A percentile compares a stretch with the other conserved stretches of the same genome.
Evolutionary conservation across 2,113 vertebrate species (phyloP).

Genomic region (Mungos mungo): DNA sequence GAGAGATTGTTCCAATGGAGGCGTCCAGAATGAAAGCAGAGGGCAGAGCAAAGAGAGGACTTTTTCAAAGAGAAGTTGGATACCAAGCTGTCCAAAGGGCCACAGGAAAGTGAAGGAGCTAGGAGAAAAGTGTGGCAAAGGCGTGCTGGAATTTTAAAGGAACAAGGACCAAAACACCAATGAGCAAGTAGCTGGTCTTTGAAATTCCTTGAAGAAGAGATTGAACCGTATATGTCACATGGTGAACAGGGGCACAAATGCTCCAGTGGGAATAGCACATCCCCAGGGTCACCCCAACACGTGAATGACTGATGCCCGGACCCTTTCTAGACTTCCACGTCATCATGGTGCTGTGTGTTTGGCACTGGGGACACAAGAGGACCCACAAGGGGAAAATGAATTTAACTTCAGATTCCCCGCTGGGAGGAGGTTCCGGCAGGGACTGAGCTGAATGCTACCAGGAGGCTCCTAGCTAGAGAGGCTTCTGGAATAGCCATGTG

Average conservation of each 20-base stretch:
- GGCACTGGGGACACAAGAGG: background rate
- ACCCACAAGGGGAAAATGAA: background rate
- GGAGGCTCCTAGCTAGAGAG: background rate
- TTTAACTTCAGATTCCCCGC: background rate
- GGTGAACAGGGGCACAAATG: background rate
- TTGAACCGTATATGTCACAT: background rate
- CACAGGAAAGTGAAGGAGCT: background rate
- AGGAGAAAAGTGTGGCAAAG: background rate
- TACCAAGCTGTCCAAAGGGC: background rate
- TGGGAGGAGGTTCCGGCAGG: background rate
- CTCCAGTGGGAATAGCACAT: background rate
- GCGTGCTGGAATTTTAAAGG: background rate
- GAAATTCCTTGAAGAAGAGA: background rate
- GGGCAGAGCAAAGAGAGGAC: background rate
- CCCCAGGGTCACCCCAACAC: background rate
- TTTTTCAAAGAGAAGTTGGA: background rate
- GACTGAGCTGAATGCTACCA: constrained; percentile 12
- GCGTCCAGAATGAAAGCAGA: background rate
- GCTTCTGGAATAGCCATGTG: background rate
- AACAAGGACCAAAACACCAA: background rate
- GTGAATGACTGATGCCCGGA: background rate
- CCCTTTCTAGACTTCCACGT: background rate
- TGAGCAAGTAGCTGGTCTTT: background rate
- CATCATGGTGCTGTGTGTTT: accelerated
- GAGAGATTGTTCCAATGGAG: background rate